Conservation (phyloP, 2,797 vertebrate species). For the Pipistrellus nathusii region DNA sequence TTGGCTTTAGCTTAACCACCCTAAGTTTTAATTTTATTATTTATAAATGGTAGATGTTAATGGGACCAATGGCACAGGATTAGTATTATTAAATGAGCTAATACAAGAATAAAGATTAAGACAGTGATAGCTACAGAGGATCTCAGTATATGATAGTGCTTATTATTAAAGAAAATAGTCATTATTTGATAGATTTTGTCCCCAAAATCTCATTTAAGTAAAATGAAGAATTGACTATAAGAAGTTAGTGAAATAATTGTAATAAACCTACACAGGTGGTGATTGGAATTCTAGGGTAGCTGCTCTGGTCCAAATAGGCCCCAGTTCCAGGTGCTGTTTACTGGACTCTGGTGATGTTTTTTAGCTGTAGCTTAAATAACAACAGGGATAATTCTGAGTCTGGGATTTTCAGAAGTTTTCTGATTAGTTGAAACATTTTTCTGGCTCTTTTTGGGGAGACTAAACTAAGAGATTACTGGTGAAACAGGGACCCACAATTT, state of each 20-base stretch:
- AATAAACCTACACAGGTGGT: background rate
- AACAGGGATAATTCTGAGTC: background rate
- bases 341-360: background rate
- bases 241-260: conserved; percentile 13
- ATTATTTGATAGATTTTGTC: conserved; percentile 31
- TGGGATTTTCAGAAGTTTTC: background rate
- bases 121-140: background rate
- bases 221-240: conserved; percentile 1
- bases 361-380: background rate
- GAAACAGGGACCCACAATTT: background rate
- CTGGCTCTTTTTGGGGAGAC: background rate
- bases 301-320: background rate
- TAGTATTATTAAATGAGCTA: background rate
- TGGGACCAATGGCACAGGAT: too few relatives aligned
- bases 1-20: background rate
- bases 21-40: background rate
- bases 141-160: background rate
- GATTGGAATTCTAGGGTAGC: background rate
- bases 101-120: conserved; percentile 20
- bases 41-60: background rate
- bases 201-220: background rate
- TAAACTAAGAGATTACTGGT: background rate
- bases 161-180: conserved; percentile 48
- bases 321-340: background rate
- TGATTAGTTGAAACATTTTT: background rate